A percentile compares a stretch with the other conserved stretches of the same genome.
These are phyloP conservation scores for Clitarchus hookeri DNA, from an alignment of 2,888 invertebrate species.

Conservation along the genomic window DNA sequence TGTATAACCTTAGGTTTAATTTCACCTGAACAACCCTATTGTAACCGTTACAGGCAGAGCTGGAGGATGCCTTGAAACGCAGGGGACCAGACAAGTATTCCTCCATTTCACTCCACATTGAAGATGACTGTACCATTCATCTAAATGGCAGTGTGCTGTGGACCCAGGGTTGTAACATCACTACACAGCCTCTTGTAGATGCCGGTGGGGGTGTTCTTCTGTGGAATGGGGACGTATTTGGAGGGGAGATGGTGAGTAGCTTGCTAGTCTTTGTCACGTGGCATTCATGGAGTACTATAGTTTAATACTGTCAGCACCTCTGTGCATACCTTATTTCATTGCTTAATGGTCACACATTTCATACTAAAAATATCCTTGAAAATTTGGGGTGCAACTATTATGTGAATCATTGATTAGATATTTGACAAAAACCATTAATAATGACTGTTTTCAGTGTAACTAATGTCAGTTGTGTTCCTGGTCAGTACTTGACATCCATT, in stretches of 20 bases:
- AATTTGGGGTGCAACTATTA: too few relatives aligned
- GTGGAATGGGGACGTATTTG: slow-evolving; percentile 91
- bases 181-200: slow-evolving; percentile 70
- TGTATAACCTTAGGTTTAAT: not conserved
- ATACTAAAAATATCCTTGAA: too few relatives aligned
- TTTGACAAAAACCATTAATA: too few relatives aligned
- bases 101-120: slow-evolving; percentile 44
- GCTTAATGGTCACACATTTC: too few relatives aligned
- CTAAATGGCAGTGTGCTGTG: slow-evolving; percentile 70
- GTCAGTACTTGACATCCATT: too few relatives aligned
- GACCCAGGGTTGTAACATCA: slow-evolving; percentile 73
- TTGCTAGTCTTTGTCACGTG: too few relatives aligned
- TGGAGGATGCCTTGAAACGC: slow-evolving; percentile 45
- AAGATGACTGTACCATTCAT: slow-evolving; percentile 49
- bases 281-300: too few relatives aligned
- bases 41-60: not conserved
- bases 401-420: too few relatives aligned
- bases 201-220: slow-evolving; percentile 67
- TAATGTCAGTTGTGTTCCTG: too few relatives aligned
- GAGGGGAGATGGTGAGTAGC: slow-evolving; percentile 54
- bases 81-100: slow-evolving; percentile 62
- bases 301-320: too few relatives aligned
- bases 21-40: not conserved
- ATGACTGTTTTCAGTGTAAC: too few relatives aligned
- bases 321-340: too few relatives aligned